Percentiles rank a stretch among this genome's conserved stretches.
These are phyloP conservation scores for Protonibea diacanthus DNA, from an alignment of 2,797 vertebrate genomes.

Conservation along the genomic window DNA sequence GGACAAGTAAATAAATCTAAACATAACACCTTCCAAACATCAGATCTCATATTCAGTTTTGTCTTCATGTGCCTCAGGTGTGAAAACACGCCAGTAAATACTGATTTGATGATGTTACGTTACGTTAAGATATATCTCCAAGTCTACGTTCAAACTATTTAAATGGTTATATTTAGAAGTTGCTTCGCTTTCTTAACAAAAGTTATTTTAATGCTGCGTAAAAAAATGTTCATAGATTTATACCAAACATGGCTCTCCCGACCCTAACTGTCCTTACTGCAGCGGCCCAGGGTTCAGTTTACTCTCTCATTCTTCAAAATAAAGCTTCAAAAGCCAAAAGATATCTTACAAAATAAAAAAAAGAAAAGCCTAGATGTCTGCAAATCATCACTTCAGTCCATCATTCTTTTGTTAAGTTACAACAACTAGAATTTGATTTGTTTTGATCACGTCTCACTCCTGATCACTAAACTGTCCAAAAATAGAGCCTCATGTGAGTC, in stretches of 20 bases:
- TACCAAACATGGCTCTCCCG: not conserved
- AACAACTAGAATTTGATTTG: not conserved
- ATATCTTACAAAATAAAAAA: no score
- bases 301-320: no score
- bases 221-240: not conserved
- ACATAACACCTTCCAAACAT: not conserved
- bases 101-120: not conserved
- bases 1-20: not conserved
- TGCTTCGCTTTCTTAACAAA: no score
- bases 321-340: no score
- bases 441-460: not conserved
- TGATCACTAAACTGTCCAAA: not conserved
- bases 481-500: constrained; percentile 9
- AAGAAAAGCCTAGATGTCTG: not conserved
- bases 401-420: not conserved
- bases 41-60: not conserved
- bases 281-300: no score
- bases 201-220: not conserved
- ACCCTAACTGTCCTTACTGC: no score
- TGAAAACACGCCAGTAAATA: not conserved
- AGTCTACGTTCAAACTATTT: not conserved
- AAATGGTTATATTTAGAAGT: not conserved
- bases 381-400: not conserved
- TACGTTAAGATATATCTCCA: not conserved
- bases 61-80: not conserved